These are phyloP conservation scores for Phrixothrix hirtus DNA, from an alignment of 2,888 invertebrate species.

Conservation along the genomic window DNA sequence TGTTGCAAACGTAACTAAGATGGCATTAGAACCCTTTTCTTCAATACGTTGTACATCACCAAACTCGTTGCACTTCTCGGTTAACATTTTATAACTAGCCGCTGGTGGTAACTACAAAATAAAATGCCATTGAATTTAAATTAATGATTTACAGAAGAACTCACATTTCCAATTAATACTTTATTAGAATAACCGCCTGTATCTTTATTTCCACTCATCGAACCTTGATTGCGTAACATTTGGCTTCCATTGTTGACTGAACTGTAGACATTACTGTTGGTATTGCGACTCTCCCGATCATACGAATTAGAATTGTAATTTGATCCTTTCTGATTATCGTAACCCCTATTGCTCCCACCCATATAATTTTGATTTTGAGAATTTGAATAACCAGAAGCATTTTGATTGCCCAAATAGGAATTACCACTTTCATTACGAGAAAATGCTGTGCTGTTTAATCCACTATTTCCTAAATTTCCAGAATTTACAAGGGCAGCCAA, in stretches of 20 bases:
- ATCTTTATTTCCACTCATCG: no score
- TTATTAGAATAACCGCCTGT: constrained; percentile 42
- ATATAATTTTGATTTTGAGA: constrained; percentile 21
- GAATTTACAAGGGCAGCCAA: constrained; percentile 44
- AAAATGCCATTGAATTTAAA: constrained; percentile 14
- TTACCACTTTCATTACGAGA: constrained; percentile 48
- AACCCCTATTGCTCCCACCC: constrained; percentile 40
- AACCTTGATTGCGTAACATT: no score
- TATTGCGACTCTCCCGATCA: constrained; percentile 18
- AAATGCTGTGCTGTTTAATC: constrained; percentile 51
- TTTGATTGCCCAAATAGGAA: no score
- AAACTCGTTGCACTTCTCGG: constrained; percentile 89
- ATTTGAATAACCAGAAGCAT: constrained; percentile 15
- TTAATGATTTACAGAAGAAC: constrained; percentile 29
- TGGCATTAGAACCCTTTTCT: constrained; percentile 86
- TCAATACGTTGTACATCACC: constrained; percentile 95
- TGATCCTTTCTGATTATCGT: constrained; percentile 16
- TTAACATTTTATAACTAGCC: constrained; percentile 90
- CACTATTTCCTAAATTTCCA: constrained; percentile 39
- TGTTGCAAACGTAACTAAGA: constrained; percentile 84
- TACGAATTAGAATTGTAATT: constrained; percentile 16
- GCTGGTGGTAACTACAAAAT: constrained; percentile 81
- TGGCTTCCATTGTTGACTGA: constrained; percentile 35
- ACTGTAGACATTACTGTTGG: constrained; percentile 24
- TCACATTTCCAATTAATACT: constrained; percentile 51